Evolutionary conservation across 2,113 vertebrate species (phyloP).

Genomic region (Kryptolebias marmoratus): DNA sequence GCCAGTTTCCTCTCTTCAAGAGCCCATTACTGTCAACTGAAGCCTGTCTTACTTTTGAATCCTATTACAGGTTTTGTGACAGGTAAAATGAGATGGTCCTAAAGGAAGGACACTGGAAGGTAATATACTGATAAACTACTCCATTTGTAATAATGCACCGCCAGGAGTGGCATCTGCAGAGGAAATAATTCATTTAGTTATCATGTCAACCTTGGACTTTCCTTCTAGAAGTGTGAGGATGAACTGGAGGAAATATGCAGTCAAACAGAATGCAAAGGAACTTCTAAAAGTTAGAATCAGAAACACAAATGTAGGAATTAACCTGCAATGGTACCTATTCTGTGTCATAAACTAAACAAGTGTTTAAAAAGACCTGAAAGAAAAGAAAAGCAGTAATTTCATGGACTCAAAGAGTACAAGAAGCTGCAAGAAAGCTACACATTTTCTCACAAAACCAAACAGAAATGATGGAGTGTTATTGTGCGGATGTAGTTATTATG

Average conservation of each 20-base stretch:
- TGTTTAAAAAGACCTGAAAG: conserved; percentile 18
- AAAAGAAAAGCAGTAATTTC: conserved; percentile 18
- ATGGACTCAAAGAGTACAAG: background rate
- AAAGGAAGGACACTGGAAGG: conserved; percentile 54
- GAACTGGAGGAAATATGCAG: conserved; percentile 26
- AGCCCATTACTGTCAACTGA: conserved; percentile 52
- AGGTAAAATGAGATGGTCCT: conserved; percentile 61
- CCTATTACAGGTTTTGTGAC: conserved; percentile 55
- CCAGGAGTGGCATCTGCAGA: conserved; percentile 47
- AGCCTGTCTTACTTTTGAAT: conserved; percentile 59
- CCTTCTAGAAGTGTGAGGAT: conserved; percentile 21
- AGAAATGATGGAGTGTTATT: conserved; percentile 59
- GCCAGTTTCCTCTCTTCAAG: conserved; percentile 40
- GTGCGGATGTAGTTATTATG: conserved; percentile 60
- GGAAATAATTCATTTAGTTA: conserved; percentile 56
- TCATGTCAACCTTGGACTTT: conserved; percentile 54
- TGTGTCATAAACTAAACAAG: conserved; percentile 41
- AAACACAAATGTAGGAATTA: conserved; percentile 29
- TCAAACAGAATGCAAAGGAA: conserved; percentile 27
- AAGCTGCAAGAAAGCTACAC: conserved; percentile 9
- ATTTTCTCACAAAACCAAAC: conserved; percentile 43
- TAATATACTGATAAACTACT: conserved; percentile 64
- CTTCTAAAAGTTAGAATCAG: conserved; percentile 16
- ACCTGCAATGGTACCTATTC: conserved; percentile 38
- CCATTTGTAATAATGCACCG: conserved; percentile 60